Conservation (phyloP, 2,888 invertebrate genomes). For the Drosophila tripunctata region DNA sequence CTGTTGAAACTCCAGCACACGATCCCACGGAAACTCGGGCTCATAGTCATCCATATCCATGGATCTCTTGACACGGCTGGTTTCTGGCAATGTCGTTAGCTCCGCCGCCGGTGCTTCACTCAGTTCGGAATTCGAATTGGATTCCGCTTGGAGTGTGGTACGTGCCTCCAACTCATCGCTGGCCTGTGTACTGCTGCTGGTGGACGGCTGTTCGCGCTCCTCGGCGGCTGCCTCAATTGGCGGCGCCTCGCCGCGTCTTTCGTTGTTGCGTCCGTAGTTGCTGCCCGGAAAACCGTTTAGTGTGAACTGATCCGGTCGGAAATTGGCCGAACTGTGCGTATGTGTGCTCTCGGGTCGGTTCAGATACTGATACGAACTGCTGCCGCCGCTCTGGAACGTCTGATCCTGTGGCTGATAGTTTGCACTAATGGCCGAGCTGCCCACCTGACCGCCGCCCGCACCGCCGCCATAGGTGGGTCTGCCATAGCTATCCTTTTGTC, state of each 20-base stretch:
- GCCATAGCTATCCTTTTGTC: slow-evolving; percentile 71
- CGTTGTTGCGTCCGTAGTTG: slow-evolving; percentile 83
- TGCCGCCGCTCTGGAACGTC: slow-evolving; percentile 66
- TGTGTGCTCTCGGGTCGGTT: slow-evolving; percentile 82
- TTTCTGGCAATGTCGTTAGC: slow-evolving; percentile 49
- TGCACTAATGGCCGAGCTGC: slow-evolving; percentile 69
- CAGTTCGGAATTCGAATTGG: slow-evolving; percentile 27
- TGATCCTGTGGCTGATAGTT: slow-evolving; percentile 81
- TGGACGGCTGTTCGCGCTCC: slow-evolving; percentile 44
- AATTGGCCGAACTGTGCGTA: slow-evolving; percentile 74
- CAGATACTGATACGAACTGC: slow-evolving; percentile 83
- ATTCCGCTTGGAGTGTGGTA: slow-evolving; percentile 66
- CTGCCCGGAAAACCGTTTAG: slow-evolving; percentile 81
- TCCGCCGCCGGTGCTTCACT: slow-evolving; percentile 48
- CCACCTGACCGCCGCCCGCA: slow-evolving; percentile 39
- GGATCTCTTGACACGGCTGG: slow-evolving; percentile 71
- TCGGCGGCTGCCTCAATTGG: slow-evolving; percentile 79
- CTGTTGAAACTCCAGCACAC: slow-evolving; percentile 89
- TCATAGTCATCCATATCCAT: slow-evolving; percentile 73
- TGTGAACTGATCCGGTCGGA: slow-evolving; percentile 79
- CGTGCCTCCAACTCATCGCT: slow-evolving; percentile 66
- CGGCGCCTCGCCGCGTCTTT: slow-evolving; percentile 81
- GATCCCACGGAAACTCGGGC: slow-evolving; percentile 92
- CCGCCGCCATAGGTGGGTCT: slow-evolving; percentile 70
- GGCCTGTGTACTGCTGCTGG: slow-evolving; percentile 73